These are phyloP conservation scores for Fabriciana adippe DNA, from an alignment of 2,888 invertebrate species.

Conservation along the genomic window DNA sequence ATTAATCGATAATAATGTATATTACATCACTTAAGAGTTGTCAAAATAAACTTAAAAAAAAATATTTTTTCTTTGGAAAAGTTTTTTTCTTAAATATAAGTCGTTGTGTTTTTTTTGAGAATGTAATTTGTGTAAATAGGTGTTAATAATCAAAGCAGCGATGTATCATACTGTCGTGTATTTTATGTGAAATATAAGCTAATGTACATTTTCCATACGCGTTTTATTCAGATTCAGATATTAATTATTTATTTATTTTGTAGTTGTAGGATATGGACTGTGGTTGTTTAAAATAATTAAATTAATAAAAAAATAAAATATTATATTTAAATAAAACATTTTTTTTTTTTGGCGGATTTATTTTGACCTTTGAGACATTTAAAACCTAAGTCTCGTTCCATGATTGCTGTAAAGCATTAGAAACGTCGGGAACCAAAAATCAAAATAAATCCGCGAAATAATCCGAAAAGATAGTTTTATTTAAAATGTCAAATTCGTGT, in stretches of 20 bases:
- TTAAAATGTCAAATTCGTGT: too few species aligned
- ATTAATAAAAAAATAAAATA: too few species aligned
- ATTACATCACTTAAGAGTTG: constrained; percentile 11
- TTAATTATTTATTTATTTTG: neutral
- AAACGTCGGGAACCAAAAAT: too few species aligned
- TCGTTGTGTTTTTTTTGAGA: constrained; percentile 30
- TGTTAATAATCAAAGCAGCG: constrained; percentile 48
- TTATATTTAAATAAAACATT: too few species aligned
- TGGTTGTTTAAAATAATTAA: too few species aligned
- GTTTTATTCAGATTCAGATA: constrained; percentile 65
- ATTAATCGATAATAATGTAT: neutral
- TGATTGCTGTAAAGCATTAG: too few species aligned
- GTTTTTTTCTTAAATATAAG: neutral
- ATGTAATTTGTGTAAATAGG: constrained; percentile 49
- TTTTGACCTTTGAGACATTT: too few species aligned
- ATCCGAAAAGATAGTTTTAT: too few species aligned
- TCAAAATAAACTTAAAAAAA: neutral
- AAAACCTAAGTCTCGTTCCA: too few species aligned
- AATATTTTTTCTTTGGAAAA: neutral
- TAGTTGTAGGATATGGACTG: neutral
- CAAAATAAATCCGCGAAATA: too few species aligned
- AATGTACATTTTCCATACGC: constrained; percentile 70
- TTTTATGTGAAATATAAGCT: constrained; percentile 79
- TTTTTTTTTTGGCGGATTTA: too few species aligned
- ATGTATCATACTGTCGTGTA: constrained; percentile 68